phyloP scores from a whole-genome alignment of 2,888 invertebrate genomes.

The Habroteleia sp. region DNA sequence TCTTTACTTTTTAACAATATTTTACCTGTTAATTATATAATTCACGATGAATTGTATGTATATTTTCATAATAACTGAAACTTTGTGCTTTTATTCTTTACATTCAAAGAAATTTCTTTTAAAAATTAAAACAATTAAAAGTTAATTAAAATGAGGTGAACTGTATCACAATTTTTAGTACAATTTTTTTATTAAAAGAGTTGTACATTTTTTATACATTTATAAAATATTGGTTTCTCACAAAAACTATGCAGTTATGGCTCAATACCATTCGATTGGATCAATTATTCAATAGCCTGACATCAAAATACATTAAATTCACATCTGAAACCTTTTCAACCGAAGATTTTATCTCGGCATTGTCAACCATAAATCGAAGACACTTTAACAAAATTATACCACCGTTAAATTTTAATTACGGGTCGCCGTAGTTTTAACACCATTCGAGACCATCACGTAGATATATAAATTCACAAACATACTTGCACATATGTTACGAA shows the following conservation, averaged over 20 bases:
- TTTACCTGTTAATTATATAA: too few species aligned
- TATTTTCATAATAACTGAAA: too few species aligned
- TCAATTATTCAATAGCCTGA: conserved; percentile 2
- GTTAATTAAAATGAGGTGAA: too few species aligned
- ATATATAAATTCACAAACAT: conserved; percentile 51
- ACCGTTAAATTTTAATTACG: conserved; percentile 44
- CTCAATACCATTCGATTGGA: background rate
- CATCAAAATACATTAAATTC: background rate
- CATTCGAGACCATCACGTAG: conserved; percentile 18
- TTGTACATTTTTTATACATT: too few species aligned
- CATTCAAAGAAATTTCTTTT: too few species aligned
- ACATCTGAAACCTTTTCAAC: background rate
- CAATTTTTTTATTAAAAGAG: too few species aligned
- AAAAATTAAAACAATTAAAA: too few species aligned
- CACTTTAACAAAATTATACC: conserved; percentile 14
- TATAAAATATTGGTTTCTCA: too few species aligned
- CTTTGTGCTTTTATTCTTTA: too few species aligned
- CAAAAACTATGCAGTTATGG: conserved; percentile 1
- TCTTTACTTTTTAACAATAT: too few species aligned
- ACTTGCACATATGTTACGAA: conserved; percentile 51
- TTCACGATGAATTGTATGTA: too few species aligned
- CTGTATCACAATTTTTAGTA: too few species aligned
- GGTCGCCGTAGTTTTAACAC: conserved; percentile 18
- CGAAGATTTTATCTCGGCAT: conserved; percentile 13
- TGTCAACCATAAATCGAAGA: conserved; percentile 26